Conservation (phyloP, 1,140 invertebrate genomes). For the Cheumatopsyche charites region DNA sequence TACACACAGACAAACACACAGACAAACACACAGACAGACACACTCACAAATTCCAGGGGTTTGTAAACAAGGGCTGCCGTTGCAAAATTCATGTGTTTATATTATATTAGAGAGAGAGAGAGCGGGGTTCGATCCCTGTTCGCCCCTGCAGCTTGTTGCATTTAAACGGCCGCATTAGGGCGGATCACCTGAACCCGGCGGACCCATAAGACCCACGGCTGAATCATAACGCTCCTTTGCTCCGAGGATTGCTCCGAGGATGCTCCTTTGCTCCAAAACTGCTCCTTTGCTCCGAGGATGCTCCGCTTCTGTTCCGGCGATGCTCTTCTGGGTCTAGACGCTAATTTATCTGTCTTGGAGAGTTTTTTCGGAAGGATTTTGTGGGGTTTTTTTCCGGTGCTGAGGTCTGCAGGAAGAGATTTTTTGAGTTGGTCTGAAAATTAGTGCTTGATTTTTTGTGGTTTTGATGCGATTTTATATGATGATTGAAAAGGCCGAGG, state of each 20-base stretch:
- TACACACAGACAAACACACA: no score
- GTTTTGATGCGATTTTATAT: no score
- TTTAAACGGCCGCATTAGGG: constrained; percentile 46
- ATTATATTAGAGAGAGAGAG: neutral
- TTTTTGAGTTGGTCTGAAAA: no score
- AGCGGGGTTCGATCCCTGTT: constrained; percentile 27
- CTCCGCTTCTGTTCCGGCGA: neutral
- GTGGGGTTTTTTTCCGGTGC: no score
- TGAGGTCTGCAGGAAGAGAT: no score
- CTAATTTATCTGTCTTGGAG: no score
- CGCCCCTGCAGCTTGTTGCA: constrained; percentile 42
- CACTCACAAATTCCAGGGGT: no score
- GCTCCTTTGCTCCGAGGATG: neutral
- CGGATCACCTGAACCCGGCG: constrained; percentile 44
- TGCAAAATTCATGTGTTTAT: constrained; percentile 40
- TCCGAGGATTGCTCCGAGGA: neutral
- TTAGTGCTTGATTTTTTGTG: no score
- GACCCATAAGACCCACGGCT: constrained; percentile 26
- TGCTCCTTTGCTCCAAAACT: neutral
- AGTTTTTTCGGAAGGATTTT: no score
- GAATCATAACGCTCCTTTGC: constrained; percentile 11
- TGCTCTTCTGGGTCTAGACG: neutral
- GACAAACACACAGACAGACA: no score
- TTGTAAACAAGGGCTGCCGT: constrained; percentile 11
- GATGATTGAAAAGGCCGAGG: no score